Evolutionary conservation across 2,888 invertebrate species (phyloP), one percentile per base, ranked within the genome.

Genomic region (Drosophila macrospina): DNA sequence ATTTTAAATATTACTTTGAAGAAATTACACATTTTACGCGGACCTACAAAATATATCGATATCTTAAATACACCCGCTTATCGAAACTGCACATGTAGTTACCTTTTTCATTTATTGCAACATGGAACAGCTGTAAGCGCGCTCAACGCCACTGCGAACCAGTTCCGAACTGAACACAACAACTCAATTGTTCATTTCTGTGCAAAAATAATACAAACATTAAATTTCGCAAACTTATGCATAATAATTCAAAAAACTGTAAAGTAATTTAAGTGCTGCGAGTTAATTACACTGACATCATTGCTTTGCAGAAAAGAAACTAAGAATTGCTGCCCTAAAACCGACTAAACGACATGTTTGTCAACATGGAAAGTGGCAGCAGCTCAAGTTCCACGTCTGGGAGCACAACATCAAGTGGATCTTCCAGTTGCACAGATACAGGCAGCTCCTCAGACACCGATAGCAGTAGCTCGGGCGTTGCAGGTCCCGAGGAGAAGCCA

Each of bases 301-400:
- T 13, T 13, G 5, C 37, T 34, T 6, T 28, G 34, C 1, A 26
- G 2, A 20, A 5, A 1, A 1, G 4, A 10, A 16, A n/a, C 3
- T 13, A 30, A 24, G 1, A 37, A 6, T n/a, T 42, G 1, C 5
- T 7, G 15, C 13, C 1, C 24, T 20, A 8, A 54, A 57, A 28
- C 24, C 16, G 3, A 3, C 24, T 11, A 28, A 24, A 26, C 5
- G 3, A 32, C 4, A 48, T 56, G 60, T 39, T 66, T 44, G 28
- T 34, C 36, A 62, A 44, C 13, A 74, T 74, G 74, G 74, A 74
- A 13, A 63, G 55, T 16, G 74, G 59, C 34, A 89, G 86, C 54
- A 88, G 78, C 44, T 95, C 95, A 30, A 95, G 93, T 5, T 94
- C 95, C 8, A 93, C 94, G 4, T 95, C 96, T 0, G 96, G 95